phyloP scores from a whole-genome alignment of 2,888 invertebrate species.

The Trisateles emortualis region DNA sequence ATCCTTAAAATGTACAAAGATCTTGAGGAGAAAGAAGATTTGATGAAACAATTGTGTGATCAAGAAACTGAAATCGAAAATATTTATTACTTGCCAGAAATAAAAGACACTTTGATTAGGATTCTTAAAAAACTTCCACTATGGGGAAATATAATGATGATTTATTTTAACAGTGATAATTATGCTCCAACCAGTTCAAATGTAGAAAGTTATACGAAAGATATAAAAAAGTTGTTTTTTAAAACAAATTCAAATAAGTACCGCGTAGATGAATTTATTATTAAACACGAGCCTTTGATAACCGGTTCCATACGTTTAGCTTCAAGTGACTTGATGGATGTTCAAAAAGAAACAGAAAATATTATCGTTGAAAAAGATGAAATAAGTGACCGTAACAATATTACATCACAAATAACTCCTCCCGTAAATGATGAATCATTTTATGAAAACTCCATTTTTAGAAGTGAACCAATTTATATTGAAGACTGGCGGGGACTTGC shows the following conservation, averaged over 20 bases:
- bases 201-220: conserved; percentile 27
- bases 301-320: conserved; percentile 22
- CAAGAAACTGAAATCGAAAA: conserved; percentile 23
- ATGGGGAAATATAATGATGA: conserved; percentile 25
- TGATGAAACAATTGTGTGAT: conserved; percentile 21
- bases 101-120: conserved; percentile 20
- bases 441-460: conserved; percentile 24
- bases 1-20: conserved; percentile 20
- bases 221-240: conserved; percentile 26
- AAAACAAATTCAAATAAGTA: conserved; percentile 21
- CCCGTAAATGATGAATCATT: conserved; percentile 18
- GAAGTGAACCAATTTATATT: conserved; percentile 21
- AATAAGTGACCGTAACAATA: conserved; percentile 21
- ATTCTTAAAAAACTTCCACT: conserved; percentile 23
- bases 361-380: conserved; percentile 17
- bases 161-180: conserved; percentile 22
- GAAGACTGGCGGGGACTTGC: conserved; percentile 27
- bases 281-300: conserved; percentile 25
- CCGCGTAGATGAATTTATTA: conserved; percentile 26
- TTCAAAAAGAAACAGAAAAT: conserved; percentile 20
- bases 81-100: conserved; percentile 22
- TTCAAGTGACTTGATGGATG: conserved; percentile 17
- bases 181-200: conserved; percentile 24
- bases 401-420: conserved; percentile 22
- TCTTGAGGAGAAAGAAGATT: conserved; percentile 21